Conservation (phyloP, 2,888 invertebrate species). For the Cerceris rybyensis region DNA sequence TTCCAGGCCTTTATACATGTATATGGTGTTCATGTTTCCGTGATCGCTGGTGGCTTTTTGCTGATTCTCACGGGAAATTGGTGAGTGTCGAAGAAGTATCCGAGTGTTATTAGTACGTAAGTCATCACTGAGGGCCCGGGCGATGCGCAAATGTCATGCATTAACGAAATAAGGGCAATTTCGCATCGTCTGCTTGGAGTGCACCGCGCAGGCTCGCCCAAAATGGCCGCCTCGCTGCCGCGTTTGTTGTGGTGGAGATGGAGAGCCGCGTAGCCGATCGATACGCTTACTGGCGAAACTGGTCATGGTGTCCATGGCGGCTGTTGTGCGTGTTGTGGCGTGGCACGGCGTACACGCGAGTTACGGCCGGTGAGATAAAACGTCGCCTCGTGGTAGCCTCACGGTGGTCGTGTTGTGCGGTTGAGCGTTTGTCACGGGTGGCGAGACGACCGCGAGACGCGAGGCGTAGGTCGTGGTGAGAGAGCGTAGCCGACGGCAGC, state of each 20-base stretch:
- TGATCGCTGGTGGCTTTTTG: slow-evolving; percentile 67
- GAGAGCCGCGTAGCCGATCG: slow-evolving; percentile 77
- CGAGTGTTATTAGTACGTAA: slow-evolving; percentile 47
- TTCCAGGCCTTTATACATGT: slow-evolving; percentile 75
- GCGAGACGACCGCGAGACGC: slow-evolving; percentile 60
- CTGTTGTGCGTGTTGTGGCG: slow-evolving; percentile 75
- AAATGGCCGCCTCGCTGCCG: slow-evolving; percentile 78
- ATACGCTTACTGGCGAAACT: slow-evolving; percentile 75
- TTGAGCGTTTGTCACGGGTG: slow-evolving; percentile 51
- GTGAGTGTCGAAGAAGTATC: slow-evolving; percentile 66
- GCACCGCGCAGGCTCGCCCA: slow-evolving; percentile 81
- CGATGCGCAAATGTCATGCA: slow-evolving; percentile 45
- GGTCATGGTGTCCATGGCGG: slow-evolving; percentile 77
- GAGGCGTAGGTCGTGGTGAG: slow-evolving; percentile 68
- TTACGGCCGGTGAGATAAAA: slow-evolving; percentile 67
- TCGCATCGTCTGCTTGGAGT: slow-evolving; percentile 79
- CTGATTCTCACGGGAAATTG: slow-evolving; percentile 65
- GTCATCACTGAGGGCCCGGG: slow-evolving; percentile 36
- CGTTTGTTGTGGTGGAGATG: slow-evolving; percentile 76
- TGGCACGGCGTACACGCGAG: slow-evolving; percentile 66
- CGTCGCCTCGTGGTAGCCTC: slow-evolving; percentile 53
- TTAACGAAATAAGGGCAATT: slow-evolving; percentile 66
- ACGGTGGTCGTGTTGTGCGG: slow-evolving; percentile 52
- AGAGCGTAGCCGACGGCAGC: slow-evolving; percentile 68
- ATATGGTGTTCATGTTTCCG: slow-evolving; percentile 76